These are phyloP conservation scores for Oxytorus armatus DNA, from an alignment of 2,888 invertebrate species.

Conservation along the genomic window DNA sequence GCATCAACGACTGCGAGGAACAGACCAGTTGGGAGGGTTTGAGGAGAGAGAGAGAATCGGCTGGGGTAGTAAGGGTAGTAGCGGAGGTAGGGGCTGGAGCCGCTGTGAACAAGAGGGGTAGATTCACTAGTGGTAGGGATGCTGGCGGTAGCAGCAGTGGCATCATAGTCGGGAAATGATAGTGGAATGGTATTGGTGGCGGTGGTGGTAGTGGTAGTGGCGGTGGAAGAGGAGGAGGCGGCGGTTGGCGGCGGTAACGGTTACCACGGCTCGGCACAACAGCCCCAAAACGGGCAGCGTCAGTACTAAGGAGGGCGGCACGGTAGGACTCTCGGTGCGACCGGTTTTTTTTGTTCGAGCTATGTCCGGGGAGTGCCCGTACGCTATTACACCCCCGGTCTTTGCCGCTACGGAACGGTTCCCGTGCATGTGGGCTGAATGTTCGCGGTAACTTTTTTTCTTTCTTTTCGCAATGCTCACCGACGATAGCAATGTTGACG, in stretches of 20 bases:
- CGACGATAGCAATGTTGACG: background rate
- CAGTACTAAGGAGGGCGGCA: slow-evolving; percentile 83
- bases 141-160: slow-evolving; percentile 9
- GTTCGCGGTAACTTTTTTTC: too few relatives aligned
- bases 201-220: slow-evolving; percentile 54
- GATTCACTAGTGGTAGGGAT: background rate
- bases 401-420: slow-evolving; percentile 13
- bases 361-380: slow-evolving; percentile 82
- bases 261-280: slow-evolving; percentile 80
- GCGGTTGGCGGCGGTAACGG: slow-evolving; percentile 67
- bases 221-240: slow-evolving; percentile 61
- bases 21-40: slow-evolving; percentile 10
- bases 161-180: slow-evolving; percentile 15
- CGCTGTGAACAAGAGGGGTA: slow-evolving; percentile 28
- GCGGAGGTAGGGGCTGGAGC: slow-evolving; percentile 40
- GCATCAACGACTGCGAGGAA: slow-evolving; percentile 16
- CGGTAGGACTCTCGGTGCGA: slow-evolving; percentile 80
- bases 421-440: background rate
- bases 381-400: slow-evolving; percentile 52
- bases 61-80: slow-evolving; percentile 16
- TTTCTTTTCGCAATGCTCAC: too few relatives aligned
- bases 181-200: slow-evolving; percentile 52
- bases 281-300: slow-evolving; percentile 82
- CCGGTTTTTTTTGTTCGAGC: slow-evolving; percentile 71
- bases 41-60: slow-evolving; percentile 21